Evolutionary conservation across 37 sponge, comb jelly and placozoan genomes (phyloP), one percentile per base, ranked within the genome.

Genomic region (Oopsacas minuta): DNA sequence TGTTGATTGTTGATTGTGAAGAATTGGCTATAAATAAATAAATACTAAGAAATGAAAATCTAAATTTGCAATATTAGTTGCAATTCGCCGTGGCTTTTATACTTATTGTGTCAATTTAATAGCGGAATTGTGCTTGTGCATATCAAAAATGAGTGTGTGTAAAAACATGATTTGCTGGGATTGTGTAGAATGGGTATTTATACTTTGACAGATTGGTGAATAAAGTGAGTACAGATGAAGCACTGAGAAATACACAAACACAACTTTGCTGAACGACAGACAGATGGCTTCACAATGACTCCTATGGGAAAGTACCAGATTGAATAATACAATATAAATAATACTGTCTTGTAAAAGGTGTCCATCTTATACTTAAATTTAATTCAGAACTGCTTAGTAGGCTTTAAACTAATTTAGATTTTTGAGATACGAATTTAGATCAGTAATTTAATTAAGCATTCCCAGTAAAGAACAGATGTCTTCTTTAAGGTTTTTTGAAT

Each of bases 81-180:
- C 49, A 42, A 34, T 10, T n/a, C 7, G 75, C 75, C n/a, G n/a
- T n/a, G n/a, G 75, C 75, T 61, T 61, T 61, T 61, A 61, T 61
- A 61, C 28, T 61, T 10, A 10, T 5, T 10, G 30, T 12, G 28
- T 32, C 3, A 34, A 32, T 32, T 61, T 3, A 61, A 61, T 61
- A 32, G 75, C 75, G 75, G 28, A 25, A 25, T 25, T 12, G 75
- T n/a, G 75, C 32, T 61, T 61, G 22, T 42, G 49, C 8, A 17
- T 42, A 15, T 42, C 49, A 42, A 8, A 42, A 42, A 42, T 42
- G 49, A 8, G 15, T 42, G 49, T 42, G 49, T 42, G 49, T n/a
- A 42, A 42, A 42, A 42, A 17, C 49, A 15, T 42, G 49, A 42
- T 42, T 42, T 17, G 49, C 49, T 42, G n/a, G n/a, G n/a, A 42